These are phyloP conservation scores for Coilia nasus DNA, from an alignment of 2,797 vertebrate species.

Conservation along the genomic window DNA sequence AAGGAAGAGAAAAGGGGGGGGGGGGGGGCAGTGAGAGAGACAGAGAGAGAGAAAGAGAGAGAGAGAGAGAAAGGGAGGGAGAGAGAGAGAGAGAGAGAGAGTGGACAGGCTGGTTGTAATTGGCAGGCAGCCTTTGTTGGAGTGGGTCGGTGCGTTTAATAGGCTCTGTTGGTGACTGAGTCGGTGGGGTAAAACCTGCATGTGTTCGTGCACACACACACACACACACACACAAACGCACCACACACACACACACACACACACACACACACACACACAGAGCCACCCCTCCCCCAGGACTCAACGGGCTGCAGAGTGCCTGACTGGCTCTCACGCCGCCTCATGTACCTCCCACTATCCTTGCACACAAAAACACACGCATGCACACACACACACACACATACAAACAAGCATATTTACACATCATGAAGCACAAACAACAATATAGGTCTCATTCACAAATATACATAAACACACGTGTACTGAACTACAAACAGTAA, in stretches of 20 bases:
- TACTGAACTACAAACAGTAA: not conserved
- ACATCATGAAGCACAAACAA: not conserved
- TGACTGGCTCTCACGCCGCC: constrained; percentile 52
- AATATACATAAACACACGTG: not conserved
- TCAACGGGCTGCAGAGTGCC: constrained; percentile 52
- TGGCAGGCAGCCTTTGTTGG: constrained; percentile 64
- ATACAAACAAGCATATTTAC: not conserved
- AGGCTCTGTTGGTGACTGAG: constrained; percentile 64
- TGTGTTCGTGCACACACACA: not conserved
- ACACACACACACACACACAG: constrained; percentile 44
- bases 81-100: constrained; percentile 39
- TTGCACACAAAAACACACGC: constrained; percentile 3
- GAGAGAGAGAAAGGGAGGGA: constrained; percentile 38
- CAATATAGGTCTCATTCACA: not conserved
- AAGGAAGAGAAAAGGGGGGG: constrained; percentile 23
- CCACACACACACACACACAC: constrained; percentile 33
- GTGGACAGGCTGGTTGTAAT: constrained; percentile 54
- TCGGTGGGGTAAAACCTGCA: constrained; percentile 59
- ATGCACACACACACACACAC: not conserved
- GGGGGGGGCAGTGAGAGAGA: constrained; percentile 6
- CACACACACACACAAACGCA: constrained; percentile 41
- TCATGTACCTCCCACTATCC: constrained; percentile 45
- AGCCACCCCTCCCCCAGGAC: constrained; percentile 53
- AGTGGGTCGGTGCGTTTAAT: constrained; percentile 64
- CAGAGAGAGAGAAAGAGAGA: constrained; percentile 29